Percentiles rank a stretch among this genome's conserved stretches.
These are phyloP conservation scores for Takifugu bimaculatus DNA, from an alignment of 2,113 vertebrate species.

Conservation along the genomic window DNA sequence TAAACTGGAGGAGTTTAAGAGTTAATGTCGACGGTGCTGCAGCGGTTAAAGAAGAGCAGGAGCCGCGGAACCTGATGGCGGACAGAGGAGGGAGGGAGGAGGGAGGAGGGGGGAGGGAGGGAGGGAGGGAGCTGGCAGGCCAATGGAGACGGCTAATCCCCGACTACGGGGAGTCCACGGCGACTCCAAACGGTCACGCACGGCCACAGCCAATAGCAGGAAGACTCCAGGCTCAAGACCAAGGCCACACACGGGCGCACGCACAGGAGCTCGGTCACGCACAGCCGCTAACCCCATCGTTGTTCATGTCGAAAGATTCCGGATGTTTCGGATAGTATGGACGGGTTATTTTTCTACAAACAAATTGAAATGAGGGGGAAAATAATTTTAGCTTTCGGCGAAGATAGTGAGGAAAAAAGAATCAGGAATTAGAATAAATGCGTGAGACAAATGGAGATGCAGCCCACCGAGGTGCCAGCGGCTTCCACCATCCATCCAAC, in stretches of 20 bases:
- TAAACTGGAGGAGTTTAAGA: conserved; percentile 25
- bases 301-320: no score
- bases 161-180: conserved; percentile 28
- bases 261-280: neutral
- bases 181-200: conserved; percentile 39
- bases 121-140: conserved; percentile 32
- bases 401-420: no score
- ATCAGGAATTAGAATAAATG: no score
- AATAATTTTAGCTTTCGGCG: no score
- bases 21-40: conserved; percentile 38
- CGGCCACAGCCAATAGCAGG: conserved; percentile 21
- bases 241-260: conserved; percentile 8
- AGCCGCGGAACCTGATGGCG: conserved; percentile 2
- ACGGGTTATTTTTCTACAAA: no score
- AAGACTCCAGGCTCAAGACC: neutral
- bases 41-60: conserved; percentile 53
- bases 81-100: neutral
- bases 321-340: no score
- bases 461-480: no score
- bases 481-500: no score
- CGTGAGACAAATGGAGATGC: no score
- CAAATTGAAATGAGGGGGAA: no score
- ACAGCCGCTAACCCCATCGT: neutral
- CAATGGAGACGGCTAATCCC: conserved; percentile 55
- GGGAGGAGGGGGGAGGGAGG: neutral